Base-by-base conservation (phyloP, 1,140 invertebrate species). In the Atta cephalotes region DNA sequence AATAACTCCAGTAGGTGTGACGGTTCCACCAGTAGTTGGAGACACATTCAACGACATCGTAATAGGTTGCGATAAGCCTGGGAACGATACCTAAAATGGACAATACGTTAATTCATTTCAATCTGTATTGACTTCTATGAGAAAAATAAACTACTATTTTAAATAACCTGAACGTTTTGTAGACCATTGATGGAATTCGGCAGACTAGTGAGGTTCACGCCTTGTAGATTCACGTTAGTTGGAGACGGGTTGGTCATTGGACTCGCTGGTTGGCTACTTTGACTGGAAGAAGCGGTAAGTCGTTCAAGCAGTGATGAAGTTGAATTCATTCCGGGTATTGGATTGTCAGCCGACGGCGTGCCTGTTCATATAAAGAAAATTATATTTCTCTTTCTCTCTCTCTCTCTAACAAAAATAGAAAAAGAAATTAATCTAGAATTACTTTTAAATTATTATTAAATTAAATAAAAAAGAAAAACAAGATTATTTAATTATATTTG, bases 161-260 rank as follows among this genome's bases (percentile, higher is more conserved):
- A 35, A 79, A 79, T 45, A 86, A 97, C 97, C 94, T 97, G 96
- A 71, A 98, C 97, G 95, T 98, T 98, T 95, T 98, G 97, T 25
- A 98, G 94, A 68, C 97, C 97, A 71, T 97, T 96, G 74, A 98
- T 96, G 3, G 97, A 96, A 92, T 97, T 96, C 4, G 96, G 97
- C 66, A 98, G 95, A 91, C 97, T 97, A 72, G 97, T 96, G 80
- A 98, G 95, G 95, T 97, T 98, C 72, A 98, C 96, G 89, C 97
- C 97, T 94, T 97, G 97, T 60, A 97, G 95, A 92, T 96, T 96
- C 35, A 96, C 94, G 18, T 96, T 97, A 10, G 95, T 92, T 51
- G 96, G 96, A 78, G 96, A 96, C 35, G 96, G 96, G 95, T 96
- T 96, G 85, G 96, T 96, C 94, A 97, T 95, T 49, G 96, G 96